These are phyloP conservation scores for Agrypnus murinus DNA, from an alignment of 2,888 invertebrate species.

Conservation along the genomic window DNA sequence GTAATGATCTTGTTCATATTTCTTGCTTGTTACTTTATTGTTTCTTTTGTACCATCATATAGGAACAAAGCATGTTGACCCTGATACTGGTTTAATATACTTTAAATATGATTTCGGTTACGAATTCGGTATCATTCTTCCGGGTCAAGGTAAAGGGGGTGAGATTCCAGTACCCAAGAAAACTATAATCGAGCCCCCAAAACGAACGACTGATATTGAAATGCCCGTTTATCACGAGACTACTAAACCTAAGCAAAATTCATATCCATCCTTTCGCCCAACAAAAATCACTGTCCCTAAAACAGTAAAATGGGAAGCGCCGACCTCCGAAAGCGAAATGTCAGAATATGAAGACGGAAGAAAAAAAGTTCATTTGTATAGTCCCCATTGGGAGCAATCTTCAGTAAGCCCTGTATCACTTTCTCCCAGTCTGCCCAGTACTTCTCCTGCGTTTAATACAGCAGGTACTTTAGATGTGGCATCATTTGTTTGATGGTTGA, in stretches of 20 bases:
- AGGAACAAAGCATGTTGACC: conserved; percentile 86
- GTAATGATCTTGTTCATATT: conserved; percentile 58
- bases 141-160: conserved; percentile 77
- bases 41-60: conserved; percentile 19
- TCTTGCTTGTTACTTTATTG: background rate
- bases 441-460: conserved; percentile 73
- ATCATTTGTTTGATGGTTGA: background rate
- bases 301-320: conserved; percentile 77
- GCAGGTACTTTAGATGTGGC: conserved; percentile 55
- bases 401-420: conserved; percentile 76
- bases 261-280: conserved; percentile 67
- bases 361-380: conserved; percentile 68
- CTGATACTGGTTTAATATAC: conserved; percentile 84
- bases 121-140: conserved; percentile 83
- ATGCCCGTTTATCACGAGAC: conserved; percentile 82
- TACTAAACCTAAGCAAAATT: conserved; percentile 61
- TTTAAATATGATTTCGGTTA: conserved; percentile 89
- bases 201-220: conserved; percentile 76
- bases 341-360: conserved; percentile 74
- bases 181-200: conserved; percentile 73
- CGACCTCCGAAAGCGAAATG: conserved; percentile 78
- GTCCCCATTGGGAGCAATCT: conserved; percentile 70
- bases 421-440: conserved; percentile 76
- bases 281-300: conserved; percentile 70
- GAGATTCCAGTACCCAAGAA: conserved; percentile 70